Conservation (phyloP, 2,797 vertebrate genomes). For the Acanthis flammea region DNA sequence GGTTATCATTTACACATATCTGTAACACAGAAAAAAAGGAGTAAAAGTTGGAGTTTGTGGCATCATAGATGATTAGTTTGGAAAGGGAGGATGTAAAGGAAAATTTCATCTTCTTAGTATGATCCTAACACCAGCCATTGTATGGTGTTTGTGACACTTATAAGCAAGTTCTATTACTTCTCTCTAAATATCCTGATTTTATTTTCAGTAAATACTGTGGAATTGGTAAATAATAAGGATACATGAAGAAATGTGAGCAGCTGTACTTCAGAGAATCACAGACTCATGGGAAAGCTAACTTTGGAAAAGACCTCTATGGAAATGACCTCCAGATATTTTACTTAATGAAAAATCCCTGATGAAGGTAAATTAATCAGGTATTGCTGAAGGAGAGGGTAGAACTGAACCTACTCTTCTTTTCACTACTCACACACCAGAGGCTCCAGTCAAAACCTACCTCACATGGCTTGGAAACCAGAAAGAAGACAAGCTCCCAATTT, state of each 20-base stretch:
- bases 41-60: background rate
- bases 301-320: background rate
- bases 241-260: background rate
- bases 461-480: background rate
- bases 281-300: background rate
- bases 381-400: background rate
- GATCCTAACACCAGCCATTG: background rate
- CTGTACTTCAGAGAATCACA: background rate
- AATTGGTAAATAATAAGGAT: background rate
- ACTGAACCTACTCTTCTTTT: background rate
- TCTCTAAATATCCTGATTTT: background rate
- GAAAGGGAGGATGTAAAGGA: background rate
- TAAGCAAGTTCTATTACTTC: background rate
- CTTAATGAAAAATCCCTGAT: background rate
- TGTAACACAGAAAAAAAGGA: background rate
- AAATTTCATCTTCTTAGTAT: background rate
- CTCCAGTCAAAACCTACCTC: background rate
- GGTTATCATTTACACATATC: background rate
- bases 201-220: background rate
- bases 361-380: background rate
- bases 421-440: background rate
- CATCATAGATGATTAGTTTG: background rate
- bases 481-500: background rate
- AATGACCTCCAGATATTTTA: background rate
- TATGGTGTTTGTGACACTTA: background rate